Conservation (phyloP, 1,140 invertebrate genomes). For the Drosophila suzukii region DNA sequence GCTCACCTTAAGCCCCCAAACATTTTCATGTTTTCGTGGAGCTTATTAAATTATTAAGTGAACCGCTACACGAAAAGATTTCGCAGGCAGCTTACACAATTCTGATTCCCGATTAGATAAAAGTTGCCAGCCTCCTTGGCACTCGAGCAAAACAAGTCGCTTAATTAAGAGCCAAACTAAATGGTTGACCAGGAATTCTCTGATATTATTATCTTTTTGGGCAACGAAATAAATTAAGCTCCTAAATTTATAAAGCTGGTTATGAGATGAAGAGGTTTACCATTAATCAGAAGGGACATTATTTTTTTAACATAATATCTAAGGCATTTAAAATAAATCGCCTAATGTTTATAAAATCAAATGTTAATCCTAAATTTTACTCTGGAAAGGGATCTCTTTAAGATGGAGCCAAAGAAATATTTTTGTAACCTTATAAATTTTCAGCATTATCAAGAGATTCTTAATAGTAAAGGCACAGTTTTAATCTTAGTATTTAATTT, state of each 20-base stretch:
- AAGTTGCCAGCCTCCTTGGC: conserved; percentile 31
- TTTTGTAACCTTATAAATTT: too few species aligned
- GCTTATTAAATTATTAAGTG: conserved; percentile 81
- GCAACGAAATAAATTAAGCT: too few species aligned
- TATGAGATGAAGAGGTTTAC: too few species aligned
- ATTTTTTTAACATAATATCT: too few species aligned
- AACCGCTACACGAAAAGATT: conserved; percentile 55
- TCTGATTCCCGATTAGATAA: conserved; percentile 73
- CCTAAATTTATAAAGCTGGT: too few species aligned
- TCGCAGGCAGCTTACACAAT: conserved; percentile 65
- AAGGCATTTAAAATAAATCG: too few species aligned
- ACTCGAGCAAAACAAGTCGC: conserved; percentile 40
- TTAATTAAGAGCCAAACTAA: conserved; percentile 58
- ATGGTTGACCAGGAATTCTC: background rate
- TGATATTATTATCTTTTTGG: background rate
- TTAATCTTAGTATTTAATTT: background rate
- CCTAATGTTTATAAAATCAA: too few species aligned
- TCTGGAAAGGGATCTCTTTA: too few species aligned
- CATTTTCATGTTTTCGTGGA: conserved; percentile 60
- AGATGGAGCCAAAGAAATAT: too few species aligned
- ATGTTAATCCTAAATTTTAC: too few species aligned
- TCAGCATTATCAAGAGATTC: too few species aligned
- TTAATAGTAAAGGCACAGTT: background rate
- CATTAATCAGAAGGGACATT: background rate
- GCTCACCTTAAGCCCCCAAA: conserved; percentile 6